A percentile compares a stretch with the other conserved stretches of the same genome.
These are phyloP conservation scores for Heliornis fulica DNA, from an alignment of 2,113 vertebrate genomes.

Conservation along the genomic window DNA sequence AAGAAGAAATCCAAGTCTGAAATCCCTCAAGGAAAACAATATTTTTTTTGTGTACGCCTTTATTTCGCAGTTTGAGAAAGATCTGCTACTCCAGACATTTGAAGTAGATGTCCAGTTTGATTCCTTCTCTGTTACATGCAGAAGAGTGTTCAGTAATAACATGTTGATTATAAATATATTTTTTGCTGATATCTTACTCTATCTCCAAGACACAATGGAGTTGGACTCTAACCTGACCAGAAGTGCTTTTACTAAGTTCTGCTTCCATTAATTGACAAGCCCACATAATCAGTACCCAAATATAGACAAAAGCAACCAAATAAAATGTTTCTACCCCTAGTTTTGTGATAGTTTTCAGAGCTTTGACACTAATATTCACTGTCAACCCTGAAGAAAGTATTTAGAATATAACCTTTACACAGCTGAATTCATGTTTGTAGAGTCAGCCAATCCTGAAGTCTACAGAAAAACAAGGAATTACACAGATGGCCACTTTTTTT, in stretches of 20 bases:
- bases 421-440: accelerated
- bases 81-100: background rate
- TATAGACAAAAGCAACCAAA: background rate
- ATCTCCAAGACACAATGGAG: background rate
- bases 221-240: background rate
- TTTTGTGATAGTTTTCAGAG: background rate
- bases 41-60: background rate
- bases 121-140: background rate
- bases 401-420: background rate
- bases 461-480: background rate
- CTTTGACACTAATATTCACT: background rate
- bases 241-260: background rate
- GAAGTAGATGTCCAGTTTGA: background rate
- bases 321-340: background rate
- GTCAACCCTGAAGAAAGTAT: background rate
- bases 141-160: background rate
- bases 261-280: background rate
- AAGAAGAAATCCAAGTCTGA: background rate
- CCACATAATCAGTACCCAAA: background rate
- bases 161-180: background rate
- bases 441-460: background rate
- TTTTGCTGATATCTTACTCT: background rate
- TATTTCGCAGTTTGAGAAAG: background rate
- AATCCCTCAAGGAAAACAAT: background rate
- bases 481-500: background rate